phyloP scores from a whole-genome alignment of 2,797 vertebrate genomes.

The Babyrousa celebensis region DNA sequence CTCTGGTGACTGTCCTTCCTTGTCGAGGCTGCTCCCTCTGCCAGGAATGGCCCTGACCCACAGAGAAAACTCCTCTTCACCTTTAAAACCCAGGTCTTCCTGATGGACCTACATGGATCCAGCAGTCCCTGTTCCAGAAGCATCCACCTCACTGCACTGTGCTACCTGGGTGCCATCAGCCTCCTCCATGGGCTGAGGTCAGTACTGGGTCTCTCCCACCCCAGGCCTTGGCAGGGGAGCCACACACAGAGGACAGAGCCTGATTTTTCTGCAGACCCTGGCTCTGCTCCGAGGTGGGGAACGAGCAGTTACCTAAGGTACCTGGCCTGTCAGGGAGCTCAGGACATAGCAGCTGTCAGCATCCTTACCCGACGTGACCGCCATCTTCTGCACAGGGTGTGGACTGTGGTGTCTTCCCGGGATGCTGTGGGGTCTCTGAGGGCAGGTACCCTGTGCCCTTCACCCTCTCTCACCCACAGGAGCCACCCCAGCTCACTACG shows the following conservation, averaged over 20 bases:
- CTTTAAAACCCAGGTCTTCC: not conserved
- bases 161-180: not conserved
- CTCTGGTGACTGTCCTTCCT: not conserved
- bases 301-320: accelerated
- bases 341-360: not conserved
- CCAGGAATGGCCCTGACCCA: not conserved
- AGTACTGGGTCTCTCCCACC: not conserved
- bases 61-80: not conserved
- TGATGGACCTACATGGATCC: not conserved
- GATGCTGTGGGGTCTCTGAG: not conserved
- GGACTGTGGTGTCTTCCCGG: accelerated
- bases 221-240: not conserved
- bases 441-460: not conserved
- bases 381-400: accelerated
- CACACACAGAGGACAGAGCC: no score
- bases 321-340: not conserved
- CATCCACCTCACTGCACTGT: not conserved
- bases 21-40: not conserved
- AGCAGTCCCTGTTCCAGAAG: not conserved
- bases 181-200: not conserved
- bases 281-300: not conserved
- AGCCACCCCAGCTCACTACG: not conserved
- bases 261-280: not conserved
- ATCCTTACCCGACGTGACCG: not conserved
- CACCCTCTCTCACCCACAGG: not conserved